Evolutionary conservation across 2,888 invertebrate genomes (phyloP).

Genomic region (Andrena bicolor): DNA sequence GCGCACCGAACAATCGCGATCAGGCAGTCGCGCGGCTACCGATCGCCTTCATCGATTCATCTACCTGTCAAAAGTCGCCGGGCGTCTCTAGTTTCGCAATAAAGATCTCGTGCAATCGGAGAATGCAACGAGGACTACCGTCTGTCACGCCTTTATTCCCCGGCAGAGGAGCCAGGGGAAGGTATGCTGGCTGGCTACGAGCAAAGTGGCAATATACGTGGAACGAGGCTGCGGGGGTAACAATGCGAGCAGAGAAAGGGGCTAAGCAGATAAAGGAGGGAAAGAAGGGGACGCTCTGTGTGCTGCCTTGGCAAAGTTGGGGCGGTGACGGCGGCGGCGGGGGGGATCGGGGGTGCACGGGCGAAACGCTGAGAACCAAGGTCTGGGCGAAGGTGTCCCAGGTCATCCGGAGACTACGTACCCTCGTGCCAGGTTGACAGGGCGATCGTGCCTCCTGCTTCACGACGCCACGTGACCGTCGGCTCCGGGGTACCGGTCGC

Average conservation of each 20-base stretch:
- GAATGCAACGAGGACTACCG: constrained; percentile 28
- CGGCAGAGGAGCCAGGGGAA: constrained; percentile 19
- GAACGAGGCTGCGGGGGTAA: constrained; percentile 33
- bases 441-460: constrained; percentile 87
- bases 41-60: not conserved
- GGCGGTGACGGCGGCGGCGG: not conserved
- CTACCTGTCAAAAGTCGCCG: constrained; percentile 40
- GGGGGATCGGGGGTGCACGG: not conserved
- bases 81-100: constrained; percentile 36
- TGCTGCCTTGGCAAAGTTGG: not conserved
- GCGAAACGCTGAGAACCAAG: not conserved
- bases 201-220: constrained; percentile 57
- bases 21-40: not conserved
- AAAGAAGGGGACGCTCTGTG: not conserved
- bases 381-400: not conserved
- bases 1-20: not conserved
- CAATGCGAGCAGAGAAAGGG: constrained; percentile 20
- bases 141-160: constrained; percentile 46
- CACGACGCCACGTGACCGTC: constrained; percentile 94
- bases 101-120: constrained; percentile 63
- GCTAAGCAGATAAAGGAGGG: constrained; percentile 3
- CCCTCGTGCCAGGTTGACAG: constrained; percentile 83
- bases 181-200: constrained; percentile 25
- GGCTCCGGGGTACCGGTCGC: constrained; percentile 95
- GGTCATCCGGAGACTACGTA: constrained; percentile 60